phyloP scores from a whole-genome alignment of 2,888 invertebrate species.

The Drosophila putrida region DNA sequence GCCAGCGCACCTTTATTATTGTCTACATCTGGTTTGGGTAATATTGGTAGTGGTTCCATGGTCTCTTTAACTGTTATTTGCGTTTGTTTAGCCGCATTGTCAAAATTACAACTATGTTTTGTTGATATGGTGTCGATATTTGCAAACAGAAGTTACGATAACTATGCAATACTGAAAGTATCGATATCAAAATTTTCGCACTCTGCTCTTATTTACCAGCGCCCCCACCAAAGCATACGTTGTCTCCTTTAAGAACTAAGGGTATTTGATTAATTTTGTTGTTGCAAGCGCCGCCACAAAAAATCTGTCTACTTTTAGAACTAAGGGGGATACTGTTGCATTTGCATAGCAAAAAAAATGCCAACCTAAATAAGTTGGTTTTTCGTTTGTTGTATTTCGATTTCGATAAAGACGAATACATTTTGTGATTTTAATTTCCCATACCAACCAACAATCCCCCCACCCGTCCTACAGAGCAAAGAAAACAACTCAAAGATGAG shows the following conservation, averaged over 20 bases:
- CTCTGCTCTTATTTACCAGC: too few species aligned
- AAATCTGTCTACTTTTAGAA: too few species aligned
- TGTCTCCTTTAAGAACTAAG: too few species aligned
- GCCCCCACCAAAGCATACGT: too few species aligned
- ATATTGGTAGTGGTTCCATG: slow-evolving; percentile 33
- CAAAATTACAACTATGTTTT: background rate
- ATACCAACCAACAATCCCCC: slow-evolving; percentile 7
- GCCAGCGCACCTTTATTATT: background rate
- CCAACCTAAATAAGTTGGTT: slow-evolving; percentile 68
- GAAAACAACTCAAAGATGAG: slow-evolving; percentile 49
- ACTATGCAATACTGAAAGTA: background rate
- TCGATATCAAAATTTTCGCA: slow-evolving; percentile 1
- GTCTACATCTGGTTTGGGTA: slow-evolving; percentile 23
- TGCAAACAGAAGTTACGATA: background rate
- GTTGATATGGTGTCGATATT: slow-evolving; percentile 18
- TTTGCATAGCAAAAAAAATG: slow-evolving; percentile 66
- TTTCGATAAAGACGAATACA: slow-evolving; percentile 54
- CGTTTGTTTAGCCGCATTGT: background rate
- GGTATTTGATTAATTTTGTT: too few species aligned
- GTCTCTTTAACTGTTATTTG: background rate
- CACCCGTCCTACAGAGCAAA: slow-evolving; percentile 29
- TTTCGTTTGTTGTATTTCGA: slow-evolving; percentile 49
- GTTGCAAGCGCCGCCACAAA: too few species aligned
- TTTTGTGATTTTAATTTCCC: slow-evolving; percentile 41
- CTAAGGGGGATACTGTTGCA: slow-evolving; percentile 60